A percentile compares a stretch with the other conserved stretches of the same genome.
phyloP scores from a whole-genome alignment of 2,888 invertebrate species.

The Asteroscopus sphinx region DNA sequence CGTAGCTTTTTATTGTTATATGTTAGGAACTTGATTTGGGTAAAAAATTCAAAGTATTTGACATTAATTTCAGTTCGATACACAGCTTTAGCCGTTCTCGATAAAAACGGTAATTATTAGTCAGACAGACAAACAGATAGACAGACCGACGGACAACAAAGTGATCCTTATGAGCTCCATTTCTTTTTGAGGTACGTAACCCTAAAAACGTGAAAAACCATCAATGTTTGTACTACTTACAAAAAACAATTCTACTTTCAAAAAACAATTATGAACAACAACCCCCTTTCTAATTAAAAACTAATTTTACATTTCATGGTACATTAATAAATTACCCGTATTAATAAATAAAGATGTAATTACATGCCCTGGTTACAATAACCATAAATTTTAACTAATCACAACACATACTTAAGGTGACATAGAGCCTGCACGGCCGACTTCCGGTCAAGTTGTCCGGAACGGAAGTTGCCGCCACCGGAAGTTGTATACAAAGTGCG shows the following conservation, averaged over 20 bases:
- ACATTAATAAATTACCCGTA: constrained; percentile 35
- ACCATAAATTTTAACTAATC: constrained; percentile 81
- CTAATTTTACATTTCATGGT: constrained; percentile 26
- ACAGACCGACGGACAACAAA: no score
- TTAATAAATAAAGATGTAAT: constrained; percentile 68
- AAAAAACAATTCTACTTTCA: no score
- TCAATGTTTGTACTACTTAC: not conserved
- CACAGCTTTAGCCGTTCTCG: no score
- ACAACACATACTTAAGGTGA: constrained; percentile 86
- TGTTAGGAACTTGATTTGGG: no score
- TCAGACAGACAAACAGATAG: no score
- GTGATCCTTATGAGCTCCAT: no score
- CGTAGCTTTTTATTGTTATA: no score
- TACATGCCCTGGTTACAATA: constrained; percentile 70
- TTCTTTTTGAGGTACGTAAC: no score
- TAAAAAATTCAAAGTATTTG: no score
- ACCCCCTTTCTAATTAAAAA: constrained; percentile 40
- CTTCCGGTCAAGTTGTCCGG: constrained; percentile 80
- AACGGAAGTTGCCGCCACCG: constrained; percentile 71
- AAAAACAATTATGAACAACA: constrained; percentile 18
- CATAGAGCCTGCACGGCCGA: constrained; percentile 81
- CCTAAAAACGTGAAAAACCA: not conserved
- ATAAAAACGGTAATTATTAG: no score
- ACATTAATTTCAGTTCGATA: no score
- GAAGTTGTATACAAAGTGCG: constrained; percentile 88